Evolutionary conservation across 2,888 invertebrate genomes (phyloP), one percentile per base, ranked within the genome.

Genomic region (Neoscelio sp.): DNA sequence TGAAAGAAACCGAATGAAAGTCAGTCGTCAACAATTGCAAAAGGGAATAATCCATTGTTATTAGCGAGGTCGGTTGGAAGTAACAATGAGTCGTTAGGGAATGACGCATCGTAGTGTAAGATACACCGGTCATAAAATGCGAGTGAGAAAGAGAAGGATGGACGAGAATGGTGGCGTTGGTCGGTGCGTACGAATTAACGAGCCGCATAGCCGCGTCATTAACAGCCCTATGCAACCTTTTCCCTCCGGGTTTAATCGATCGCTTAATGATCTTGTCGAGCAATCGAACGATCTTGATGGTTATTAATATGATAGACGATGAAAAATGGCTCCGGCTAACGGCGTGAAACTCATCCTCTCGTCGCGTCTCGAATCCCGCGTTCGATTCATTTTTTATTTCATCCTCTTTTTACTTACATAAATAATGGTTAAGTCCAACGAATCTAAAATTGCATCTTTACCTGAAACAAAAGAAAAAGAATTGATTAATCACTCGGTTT

Each of bases 271-370:
- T 78, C 78, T 75, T 71, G 78, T 80, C 78, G 84, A 80, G 78
- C 84, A 85, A 88, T 88, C 87, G 85, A 84, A 83, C 86, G 85
- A 87, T 87, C 87, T 82, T 82, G 84, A 84, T 84, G 86, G 85
- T 89, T 88, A 89, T 89, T 88, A 89, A 89, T 89, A 85, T 85
- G 86, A 85, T 85, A 84, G 83, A 62, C 84, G 80, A 78, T 86
- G 86, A 86, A 85, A 85, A 86, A 86, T 86, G 85, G 85, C 82
- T 76, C 60, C 30, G 38, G 44, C 56, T 48, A 58, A 60, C 30
- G 20, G 33, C 26, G 48, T 15, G 15, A 50, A 44, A 38, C 67
- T 56, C 68, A 68, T 70, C 68, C 54, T 28, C 65, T 74, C 79
- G 40, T 79, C 70, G 64, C 40, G 65, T 71, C 76, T 62, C 44